Evolutionary conservation across 2,113 vertebrate genomes (phyloP), one percentile per base, ranked within the genome.

Genomic region (Montifringilla adamsi): DNA sequence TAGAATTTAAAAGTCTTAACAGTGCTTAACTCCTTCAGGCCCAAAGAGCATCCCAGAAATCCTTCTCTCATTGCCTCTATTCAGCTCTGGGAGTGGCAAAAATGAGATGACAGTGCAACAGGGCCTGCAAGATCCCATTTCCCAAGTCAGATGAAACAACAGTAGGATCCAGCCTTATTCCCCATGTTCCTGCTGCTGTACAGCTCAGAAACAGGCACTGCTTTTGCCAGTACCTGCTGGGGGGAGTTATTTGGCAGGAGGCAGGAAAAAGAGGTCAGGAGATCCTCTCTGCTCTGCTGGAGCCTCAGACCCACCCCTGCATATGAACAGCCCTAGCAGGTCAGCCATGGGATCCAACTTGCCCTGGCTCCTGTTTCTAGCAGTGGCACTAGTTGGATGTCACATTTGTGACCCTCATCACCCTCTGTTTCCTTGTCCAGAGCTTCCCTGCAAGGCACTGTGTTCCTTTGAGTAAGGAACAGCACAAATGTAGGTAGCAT

Each of bases 401-500:
- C 37, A 11, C 5, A 6, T 0, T 0, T 58, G 26, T 0, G 4
- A 31, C 26, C 37, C 15, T 58, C 41, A 49, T 46, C 37, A 33
- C 21, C 26, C 14, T 75, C 52, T 52, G 5, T 27, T 52, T 78
- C 30, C 43, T 50, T 28, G 14, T 27, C 27, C 78, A 68, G 62
- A 66, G 26, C 50, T 62, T 84, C 26, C n/a, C 60, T 2, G 1
- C 1, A 2, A 30, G 21, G 6, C 2, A 2, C 27, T 81, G 30
- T 28, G 8, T 17, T 84, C 33, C 47, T 91, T 10, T 64, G 50
- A 68, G 28, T 17, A 59, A 69, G 23, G 37, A 85, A 27, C 13
- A 59, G 47, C 30, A 75, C 10, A 79, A 79, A 64, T 35, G 8
- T 15, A 60, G 55, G n/a, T 31, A 82, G 41, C 56, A 75, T 46